phyloP scores from a whole-genome alignment of 2,113 vertebrate genomes.

The Chitala chitala region DNA sequence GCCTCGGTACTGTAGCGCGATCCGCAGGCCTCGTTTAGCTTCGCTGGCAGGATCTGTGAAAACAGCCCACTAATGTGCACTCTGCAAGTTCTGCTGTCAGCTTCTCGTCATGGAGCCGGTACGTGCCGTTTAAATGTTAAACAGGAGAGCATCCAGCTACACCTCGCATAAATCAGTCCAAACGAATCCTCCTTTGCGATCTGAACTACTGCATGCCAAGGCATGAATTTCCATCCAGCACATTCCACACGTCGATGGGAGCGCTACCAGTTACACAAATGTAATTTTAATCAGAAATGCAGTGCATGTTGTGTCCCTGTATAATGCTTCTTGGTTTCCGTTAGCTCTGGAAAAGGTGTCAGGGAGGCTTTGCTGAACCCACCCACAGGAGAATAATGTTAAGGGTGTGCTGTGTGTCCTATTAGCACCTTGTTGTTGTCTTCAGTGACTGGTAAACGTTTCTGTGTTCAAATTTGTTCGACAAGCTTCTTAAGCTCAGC shows the following conservation, averaged over 20 bases:
- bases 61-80: no score
- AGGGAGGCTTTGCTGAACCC: background rate
- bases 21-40: no score
- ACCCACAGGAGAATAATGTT: background rate
- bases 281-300: background rate
- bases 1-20: no score
- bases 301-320: background rate
- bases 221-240: background rate
- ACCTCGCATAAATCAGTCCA: background rate
- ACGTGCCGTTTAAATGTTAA: background rate
- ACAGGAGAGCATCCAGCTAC: background rate
- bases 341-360: background rate
- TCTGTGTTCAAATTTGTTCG: constrained; percentile 7
- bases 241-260: background rate
- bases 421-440: background rate
- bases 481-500: background rate
- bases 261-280: background rate
- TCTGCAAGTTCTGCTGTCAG: background rate
- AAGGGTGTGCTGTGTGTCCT: background rate
- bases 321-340: background rate
- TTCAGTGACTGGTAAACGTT: background rate
- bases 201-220: background rate
- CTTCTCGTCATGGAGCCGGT: background rate
- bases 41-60: no score
- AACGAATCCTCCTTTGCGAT: background rate